Base-by-base conservation (phyloP, 2,113 vertebrate genomes). In the Cranoglanis bouderius region DNA sequence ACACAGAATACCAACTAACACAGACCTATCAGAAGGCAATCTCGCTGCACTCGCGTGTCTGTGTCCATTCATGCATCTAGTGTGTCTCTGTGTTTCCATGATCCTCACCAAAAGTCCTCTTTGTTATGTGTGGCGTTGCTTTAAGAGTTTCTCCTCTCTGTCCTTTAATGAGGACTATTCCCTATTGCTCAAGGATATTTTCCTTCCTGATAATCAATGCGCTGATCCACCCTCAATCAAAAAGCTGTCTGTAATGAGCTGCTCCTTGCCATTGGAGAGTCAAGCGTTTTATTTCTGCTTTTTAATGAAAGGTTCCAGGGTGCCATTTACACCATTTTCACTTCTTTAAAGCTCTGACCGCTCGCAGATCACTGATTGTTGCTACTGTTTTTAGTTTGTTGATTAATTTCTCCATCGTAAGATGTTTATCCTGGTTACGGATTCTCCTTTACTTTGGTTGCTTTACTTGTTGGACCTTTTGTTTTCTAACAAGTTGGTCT, bases 1-100 rank as follows among this genome's bases (percentile, higher is more conserved):
- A 55, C 53, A 57, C 67, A 18, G 92, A 91, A 91, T 91, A 91
- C 88, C 85, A 90, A 90, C 55, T 46, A 89, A 63, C 46, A 24
- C 24, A 78, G 82, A 35, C 7, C 46, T 57, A 85, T 78, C 55
- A 80, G 40, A 82, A 85, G 86, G 35, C 63, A 55, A 85, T 70
- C 85, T 57, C 0, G 5, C 88, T 74, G 63, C 90, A 78, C 55
- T 29, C 46, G 55, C n/a, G 9, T 72, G 46, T 38, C 57, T 51
- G 78, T 57, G 65, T 72, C n/a, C 78, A 72, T 82, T 83, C 49
- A 55, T 43, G 78, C 59, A 63, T 40, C 43, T 29, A 24, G 49
- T 74, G 43, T 40, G 70, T 35, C 40, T 81, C 46, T 81, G 43
- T 26, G 29, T 35, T 67, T 78, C 38, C 14, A 7, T 61, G 40